Percentiles rank a stretch among this genome's conserved stretches.
Evolutionary conservation across 1,140 invertebrate genomes (phyloP).

Genomic region (Hyposmocoma kahamanoa): DNA sequence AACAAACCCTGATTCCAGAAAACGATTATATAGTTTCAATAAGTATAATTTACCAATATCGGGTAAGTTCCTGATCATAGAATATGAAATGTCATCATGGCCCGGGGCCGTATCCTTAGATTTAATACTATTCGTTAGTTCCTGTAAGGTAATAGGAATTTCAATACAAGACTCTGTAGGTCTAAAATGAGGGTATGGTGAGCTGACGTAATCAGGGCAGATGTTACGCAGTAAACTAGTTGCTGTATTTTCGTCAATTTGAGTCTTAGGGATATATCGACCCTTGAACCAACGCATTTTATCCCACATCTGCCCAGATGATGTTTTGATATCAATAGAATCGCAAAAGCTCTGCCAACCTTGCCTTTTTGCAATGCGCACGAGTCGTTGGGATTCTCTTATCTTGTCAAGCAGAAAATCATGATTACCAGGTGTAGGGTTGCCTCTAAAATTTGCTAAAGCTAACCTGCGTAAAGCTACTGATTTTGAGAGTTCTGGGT

Average conservation of each 20-base stretch:
- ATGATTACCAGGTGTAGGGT: not conserved
- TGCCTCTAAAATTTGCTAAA: not conserved
- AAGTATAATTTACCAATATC: constrained; percentile 6
- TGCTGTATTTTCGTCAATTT: not conserved
- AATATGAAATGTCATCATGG: constrained; percentile 23
- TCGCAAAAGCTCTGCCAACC: not conserved
- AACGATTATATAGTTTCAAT: constrained; percentile 17
- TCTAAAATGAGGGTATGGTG: not conserved
- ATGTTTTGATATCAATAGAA: not conserved
- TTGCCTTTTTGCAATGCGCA: not conserved
- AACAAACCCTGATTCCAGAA: constrained; percentile 13
- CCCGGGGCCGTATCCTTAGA: constrained; percentile 14
- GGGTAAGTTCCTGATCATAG: constrained; percentile 22
- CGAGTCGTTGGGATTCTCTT: not conserved
- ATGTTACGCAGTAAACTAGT: not conserved
- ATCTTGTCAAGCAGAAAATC: not conserved
- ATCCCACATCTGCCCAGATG: not conserved
- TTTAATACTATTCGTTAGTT: not conserved
- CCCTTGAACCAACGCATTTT: constrained; percentile 1
- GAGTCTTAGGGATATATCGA: not conserved
- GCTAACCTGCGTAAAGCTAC: not conserved
- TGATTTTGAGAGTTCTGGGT: not conserved
- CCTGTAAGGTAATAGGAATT: not conserved
- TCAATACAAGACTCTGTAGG: not conserved
- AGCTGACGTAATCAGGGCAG: not conserved